Conservation (phyloP, 2,797 vertebrate species). For the Distichodus sexfasciatus region DNA sequence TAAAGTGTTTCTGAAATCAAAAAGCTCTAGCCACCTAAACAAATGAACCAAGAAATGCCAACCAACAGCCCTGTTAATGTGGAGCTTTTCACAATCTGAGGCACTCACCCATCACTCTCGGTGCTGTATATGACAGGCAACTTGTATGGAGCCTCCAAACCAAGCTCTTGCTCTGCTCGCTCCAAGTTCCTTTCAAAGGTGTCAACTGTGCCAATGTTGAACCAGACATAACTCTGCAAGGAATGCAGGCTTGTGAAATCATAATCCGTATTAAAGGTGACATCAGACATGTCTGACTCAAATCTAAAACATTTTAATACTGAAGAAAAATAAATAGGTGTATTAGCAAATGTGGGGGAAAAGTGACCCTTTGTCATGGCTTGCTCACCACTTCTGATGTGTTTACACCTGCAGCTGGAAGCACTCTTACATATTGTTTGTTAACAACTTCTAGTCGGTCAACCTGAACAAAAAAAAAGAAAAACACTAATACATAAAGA, state of each 20-base stretch:
- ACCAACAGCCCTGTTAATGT: not conserved
- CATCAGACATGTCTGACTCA: not conserved
- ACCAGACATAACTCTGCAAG: constrained; percentile 65
- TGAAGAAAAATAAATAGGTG: too few species aligned
- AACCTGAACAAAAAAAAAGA: constrained; percentile 51
- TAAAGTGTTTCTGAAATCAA: too few species aligned
- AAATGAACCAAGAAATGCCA: not conserved
- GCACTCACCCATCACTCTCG: constrained; percentile 62
- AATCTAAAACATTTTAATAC: too few species aligned
- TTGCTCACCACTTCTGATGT: constrained; percentile 67
- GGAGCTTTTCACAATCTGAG: not conserved
- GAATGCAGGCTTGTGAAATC: not conserved
- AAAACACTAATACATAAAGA: not conserved
- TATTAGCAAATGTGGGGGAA: not conserved
- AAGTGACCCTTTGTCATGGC: not conserved
- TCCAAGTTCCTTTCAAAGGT: constrained; percentile 69
- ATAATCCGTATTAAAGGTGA: not conserved
- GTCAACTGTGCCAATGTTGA: constrained; percentile 69
- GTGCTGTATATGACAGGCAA: constrained; percentile 58
- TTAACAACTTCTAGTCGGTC: constrained; percentile 70
- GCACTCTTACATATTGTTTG: constrained; percentile 67
- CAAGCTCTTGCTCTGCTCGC: constrained; percentile 61
- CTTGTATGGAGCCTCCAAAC: constrained; percentile 53
- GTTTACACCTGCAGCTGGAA: constrained; percentile 49
- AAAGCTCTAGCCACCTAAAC: not conserved